Conservation (phyloP, 2,888 invertebrate genomes). For the Drosophila falleni region DNA sequence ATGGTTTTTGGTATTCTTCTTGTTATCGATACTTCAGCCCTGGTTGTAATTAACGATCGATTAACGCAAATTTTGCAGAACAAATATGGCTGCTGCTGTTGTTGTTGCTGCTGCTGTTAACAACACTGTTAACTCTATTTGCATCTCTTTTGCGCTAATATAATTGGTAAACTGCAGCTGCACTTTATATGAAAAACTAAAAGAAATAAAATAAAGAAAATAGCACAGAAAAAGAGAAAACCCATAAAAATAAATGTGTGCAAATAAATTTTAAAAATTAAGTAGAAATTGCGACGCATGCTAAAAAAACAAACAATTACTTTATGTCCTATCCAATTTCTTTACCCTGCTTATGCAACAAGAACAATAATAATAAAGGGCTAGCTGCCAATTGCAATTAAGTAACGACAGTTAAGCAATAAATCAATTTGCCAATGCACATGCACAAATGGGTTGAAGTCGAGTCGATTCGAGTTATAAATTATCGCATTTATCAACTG, state of each 20-base stretch:
- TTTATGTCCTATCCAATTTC: not conserved
- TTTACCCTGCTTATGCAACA: slow-evolving; percentile 8
- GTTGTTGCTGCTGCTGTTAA: slow-evolving; percentile 12
- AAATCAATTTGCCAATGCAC: slow-evolving; percentile 25
- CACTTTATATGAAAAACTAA: slow-evolving; percentile 18
- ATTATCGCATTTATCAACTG: slow-evolving; percentile 14
- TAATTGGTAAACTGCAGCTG: slow-evolving; percentile 12
- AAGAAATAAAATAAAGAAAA: slow-evolving; percentile 9
- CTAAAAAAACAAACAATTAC: not conserved
- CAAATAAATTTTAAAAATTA: slow-evolving; percentile 1
- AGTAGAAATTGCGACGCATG: slow-evolving; percentile 5
- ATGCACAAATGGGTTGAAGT: slow-evolving; percentile 9
- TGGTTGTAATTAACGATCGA: slow-evolving; percentile 57
- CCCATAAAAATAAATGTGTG: slow-evolving; percentile 4
- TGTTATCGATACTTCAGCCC: slow-evolving; percentile 58
- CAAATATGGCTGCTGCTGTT: slow-evolving; percentile 2
- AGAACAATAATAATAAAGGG: not conserved
- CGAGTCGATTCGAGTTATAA: not conserved
- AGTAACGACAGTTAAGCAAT: slow-evolving; percentile 1
- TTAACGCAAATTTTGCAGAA: slow-evolving; percentile 26
- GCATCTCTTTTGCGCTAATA: slow-evolving; percentile 4
- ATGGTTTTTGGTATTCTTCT: slow-evolving; percentile 8
- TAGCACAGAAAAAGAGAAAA: slow-evolving; percentile 1
- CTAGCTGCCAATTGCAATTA: slow-evolving; percentile 5
- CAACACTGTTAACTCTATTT: slow-evolving; percentile 16